Evolutionary conservation across 2,113 vertebrate species (phyloP).

Genomic region (Heterocephalus glaber): DNA sequence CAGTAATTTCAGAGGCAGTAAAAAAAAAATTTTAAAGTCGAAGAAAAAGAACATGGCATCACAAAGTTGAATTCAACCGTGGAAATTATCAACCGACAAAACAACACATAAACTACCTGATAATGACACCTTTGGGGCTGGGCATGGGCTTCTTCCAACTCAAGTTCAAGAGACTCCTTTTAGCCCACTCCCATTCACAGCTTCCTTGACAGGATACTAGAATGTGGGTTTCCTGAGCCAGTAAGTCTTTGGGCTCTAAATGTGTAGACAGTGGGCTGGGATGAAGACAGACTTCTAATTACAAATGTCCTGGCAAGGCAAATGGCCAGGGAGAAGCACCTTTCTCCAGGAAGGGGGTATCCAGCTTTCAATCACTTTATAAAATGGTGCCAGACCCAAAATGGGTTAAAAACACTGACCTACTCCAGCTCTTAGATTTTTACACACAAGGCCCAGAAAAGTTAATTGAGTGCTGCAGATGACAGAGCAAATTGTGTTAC

Average conservation of each 20-base stretch:
- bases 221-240: slow-evolving; percentile 1
- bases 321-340: background rate
- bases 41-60: background rate
- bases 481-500: slow-evolving; percentile 68
- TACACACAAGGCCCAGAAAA: slow-evolving; percentile 12
- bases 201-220: background rate
- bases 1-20: background rate
- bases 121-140: background rate
- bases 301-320: background rate
- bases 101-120: background rate
- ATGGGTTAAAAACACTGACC: background rate
- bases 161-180: background rate
- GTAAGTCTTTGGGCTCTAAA: background rate
- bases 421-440: background rate
- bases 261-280: background rate
- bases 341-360: background rate
- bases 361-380: background rate
- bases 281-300: background rate
- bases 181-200: background rate
- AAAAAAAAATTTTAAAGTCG: background rate
- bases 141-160: background rate
- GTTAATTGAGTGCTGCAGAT: slow-evolving; percentile 1
- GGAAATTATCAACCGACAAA: slow-evolving; percentile 32
- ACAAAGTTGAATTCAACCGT: background rate
- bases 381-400: background rate